Evolutionary conservation across 1,140 invertebrate species (phyloP), one percentile per base, ranked within the genome.

Genomic region (Saccostrea echinata): DNA sequence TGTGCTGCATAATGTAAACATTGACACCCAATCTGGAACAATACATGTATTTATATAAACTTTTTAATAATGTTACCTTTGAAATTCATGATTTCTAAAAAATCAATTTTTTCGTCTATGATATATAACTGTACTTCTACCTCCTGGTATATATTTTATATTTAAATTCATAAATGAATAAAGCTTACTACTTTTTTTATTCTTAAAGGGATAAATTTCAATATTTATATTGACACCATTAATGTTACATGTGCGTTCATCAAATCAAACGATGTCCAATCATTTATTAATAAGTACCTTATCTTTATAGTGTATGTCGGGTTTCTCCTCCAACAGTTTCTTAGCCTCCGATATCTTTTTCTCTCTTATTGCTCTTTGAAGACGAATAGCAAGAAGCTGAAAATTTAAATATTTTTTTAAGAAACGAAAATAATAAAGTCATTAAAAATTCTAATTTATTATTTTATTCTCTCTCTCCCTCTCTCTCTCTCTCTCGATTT

Each of bases 1-100:
- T 76, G 68, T 12, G 68, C 68, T 76, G 68, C 68, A 12, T 76
- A 76, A 18, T 76, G 68, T 76, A 76, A 30, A 76, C 68, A 27
- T 33, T 76, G 68, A 18, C 27, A 76, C 27, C 68, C 68, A 4
- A 33, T 30, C 68, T 76, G 8, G 4, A 76, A 76, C 16, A 21
- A 57, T 57, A n/a, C n/a, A n/a, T n/a, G n/a, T n/a, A 57, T 57
- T 18, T 0, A 43, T 43, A 21, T 21, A 6, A 18, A 61, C 18
- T 61, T 12, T 3, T 3, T 1, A 55, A 55, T 3, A 16, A 57
- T 57, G 3, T 16, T 57, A 8, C 55, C 11, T 13, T 57, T 57
- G 21, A 57, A 57, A 21, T 61, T 61, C 8, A 6, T n/a, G 21
- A 61, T 61, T 57, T 61, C 3, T 1, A 61, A 61, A 0, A 2